Evolutionary conservation across 2,888 invertebrate genomes (phyloP).

Genomic region (Hypselothyrea guttata): DNA sequence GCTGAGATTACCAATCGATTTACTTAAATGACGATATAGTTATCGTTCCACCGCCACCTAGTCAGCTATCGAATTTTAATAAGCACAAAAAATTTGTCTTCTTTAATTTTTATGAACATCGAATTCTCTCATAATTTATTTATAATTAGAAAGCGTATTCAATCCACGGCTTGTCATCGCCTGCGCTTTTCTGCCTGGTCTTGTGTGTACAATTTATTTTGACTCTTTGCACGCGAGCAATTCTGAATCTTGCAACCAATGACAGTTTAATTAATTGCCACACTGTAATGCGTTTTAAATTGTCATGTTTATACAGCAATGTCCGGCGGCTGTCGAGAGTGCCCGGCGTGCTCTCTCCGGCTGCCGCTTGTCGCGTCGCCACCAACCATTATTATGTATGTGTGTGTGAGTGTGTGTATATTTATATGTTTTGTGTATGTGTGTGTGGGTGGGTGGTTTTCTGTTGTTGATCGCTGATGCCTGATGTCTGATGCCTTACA

Average conservation of each 20-base stretch:
- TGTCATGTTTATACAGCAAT: conserved; percentile 74
- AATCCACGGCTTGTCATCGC: too few relatives aligned
- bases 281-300: conserved; percentile 77
- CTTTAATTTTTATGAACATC: too few relatives aligned
- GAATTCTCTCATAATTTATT: too few relatives aligned
- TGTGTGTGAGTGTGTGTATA: too few relatives aligned
- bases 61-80: too few relatives aligned
- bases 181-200: conserved; percentile 7
- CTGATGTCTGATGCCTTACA: conserved; percentile 18
- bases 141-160: too few relatives aligned
- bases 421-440: too few relatives aligned
- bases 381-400: conserved; percentile 25
- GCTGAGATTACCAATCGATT: too few relatives aligned
- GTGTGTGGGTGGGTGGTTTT: conserved; percentile 23
- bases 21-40: too few relatives aligned
- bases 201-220: conserved; percentile 62
- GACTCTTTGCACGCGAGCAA: conserved; percentile 68
- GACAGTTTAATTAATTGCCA: conserved; percentile 77
- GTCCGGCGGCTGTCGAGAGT: conserved; percentile 48
- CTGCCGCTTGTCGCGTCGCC: conserved; percentile 8
- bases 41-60: too few relatives aligned
- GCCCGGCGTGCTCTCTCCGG: conserved; percentile 8
- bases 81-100: too few relatives aligned
- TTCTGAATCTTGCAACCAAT: conserved; percentile 76
- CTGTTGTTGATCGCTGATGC: conserved; percentile 1